A percentile compares a stretch with the other conserved stretches of the same genome.
These are phyloP conservation scores for Eumaeus atala DNA, from an alignment of 1,140 invertebrate species.

Conservation along the genomic window DNA sequence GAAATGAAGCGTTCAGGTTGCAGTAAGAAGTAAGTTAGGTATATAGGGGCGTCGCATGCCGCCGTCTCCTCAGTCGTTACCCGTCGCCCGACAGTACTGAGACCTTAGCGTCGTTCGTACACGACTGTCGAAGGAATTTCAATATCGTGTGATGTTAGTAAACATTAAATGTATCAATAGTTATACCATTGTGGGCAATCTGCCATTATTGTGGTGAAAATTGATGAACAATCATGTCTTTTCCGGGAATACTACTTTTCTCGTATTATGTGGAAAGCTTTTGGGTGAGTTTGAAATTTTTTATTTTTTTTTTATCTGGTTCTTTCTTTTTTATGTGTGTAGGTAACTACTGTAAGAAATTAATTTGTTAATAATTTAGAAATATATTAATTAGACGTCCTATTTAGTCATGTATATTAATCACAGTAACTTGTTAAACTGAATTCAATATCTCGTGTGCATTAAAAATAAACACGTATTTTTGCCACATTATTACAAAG, in stretches of 20 bases:
- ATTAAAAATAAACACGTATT: not conserved
- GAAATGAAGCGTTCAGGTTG: conserved; percentile 52
- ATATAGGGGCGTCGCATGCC: conserved; percentile 55
- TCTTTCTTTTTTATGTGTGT: no score
- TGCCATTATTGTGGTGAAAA: conserved; percentile 50
- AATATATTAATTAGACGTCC: no score
- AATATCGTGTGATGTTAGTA: conserved; percentile 64
- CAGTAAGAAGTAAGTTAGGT: conserved; percentile 48
- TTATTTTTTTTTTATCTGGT: conserved; percentile 15
- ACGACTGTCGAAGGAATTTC: conserved; percentile 42
- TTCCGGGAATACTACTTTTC: conserved; percentile 63
- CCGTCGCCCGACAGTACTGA: conserved; percentile 30
- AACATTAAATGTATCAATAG: conserved; percentile 68
- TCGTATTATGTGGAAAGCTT: conserved; percentile 63
- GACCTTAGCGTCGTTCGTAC: conserved; percentile 28
- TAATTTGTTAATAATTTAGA: no score
- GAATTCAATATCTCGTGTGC: no score
- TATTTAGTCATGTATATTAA: not conserved
- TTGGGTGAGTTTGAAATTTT: conserved; percentile 49
- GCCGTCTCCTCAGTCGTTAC: conserved; percentile 43
- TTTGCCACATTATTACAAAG: not conserved
- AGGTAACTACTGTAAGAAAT: no score
- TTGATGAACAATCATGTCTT: conserved; percentile 51
- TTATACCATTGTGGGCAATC: conserved; percentile 43
- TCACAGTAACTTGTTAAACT: not conserved